A percentile compares a stretch with the other conserved stretches of the same genome.
Conservation (phyloP, 2,113 vertebrate species). For the Bombycilla garrulus region DNA sequence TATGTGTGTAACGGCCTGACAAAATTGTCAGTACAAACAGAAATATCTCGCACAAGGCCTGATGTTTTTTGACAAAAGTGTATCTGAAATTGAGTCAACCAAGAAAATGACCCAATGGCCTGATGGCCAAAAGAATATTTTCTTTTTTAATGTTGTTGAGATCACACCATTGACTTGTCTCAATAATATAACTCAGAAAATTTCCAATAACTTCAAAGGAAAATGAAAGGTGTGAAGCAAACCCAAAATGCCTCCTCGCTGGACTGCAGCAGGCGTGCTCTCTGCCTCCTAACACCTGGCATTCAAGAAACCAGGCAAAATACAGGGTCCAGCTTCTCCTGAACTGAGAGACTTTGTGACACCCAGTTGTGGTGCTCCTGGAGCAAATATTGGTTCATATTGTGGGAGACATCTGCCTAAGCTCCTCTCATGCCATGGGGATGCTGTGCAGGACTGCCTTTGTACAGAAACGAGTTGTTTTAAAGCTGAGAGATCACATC, state of each 20-base stretch:
- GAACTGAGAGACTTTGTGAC: neutral
- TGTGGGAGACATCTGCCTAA: constrained; percentile 5
- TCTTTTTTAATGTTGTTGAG: neutral
- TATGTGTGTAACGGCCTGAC: neutral
- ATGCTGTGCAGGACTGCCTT: neutral
- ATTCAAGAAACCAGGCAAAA: neutral
- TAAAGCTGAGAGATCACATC: neutral
- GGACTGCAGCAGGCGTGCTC: neutral
- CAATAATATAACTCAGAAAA: neutral
- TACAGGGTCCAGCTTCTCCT: neutral
- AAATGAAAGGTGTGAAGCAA: neutral
- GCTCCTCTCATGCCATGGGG: neutral
- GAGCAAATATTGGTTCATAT: neutral
- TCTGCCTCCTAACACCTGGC: neutral
- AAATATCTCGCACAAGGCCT: neutral
- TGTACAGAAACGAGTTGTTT: neutral
- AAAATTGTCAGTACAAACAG: neutral
- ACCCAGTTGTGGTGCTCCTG: neutral
- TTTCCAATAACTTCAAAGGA: neutral
- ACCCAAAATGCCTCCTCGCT: neutral
- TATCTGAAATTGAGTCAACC: neutral
- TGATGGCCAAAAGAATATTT: neutral
- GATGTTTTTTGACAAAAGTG: neutral
- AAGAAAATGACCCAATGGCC: neutral
- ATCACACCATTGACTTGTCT: neutral